phyloP scores from a whole-genome alignment of 2,888 invertebrate genomes.

The Amblyjoppa proteus region DNA sequence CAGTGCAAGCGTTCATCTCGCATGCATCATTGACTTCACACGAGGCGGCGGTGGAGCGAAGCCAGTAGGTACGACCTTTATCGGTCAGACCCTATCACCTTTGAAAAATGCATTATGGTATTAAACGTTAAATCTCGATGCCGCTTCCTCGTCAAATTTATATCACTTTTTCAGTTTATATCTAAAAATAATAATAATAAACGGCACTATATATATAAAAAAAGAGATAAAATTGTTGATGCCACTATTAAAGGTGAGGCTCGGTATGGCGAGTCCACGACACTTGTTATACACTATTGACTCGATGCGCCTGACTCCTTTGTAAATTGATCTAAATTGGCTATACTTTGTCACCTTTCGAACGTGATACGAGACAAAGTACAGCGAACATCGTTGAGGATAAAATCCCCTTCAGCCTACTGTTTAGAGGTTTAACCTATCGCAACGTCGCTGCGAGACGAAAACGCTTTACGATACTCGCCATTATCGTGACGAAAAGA shows the following conservation, averaged over 20 bases:
- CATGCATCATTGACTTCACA: conserved; percentile 45
- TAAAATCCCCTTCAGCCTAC: neutral
- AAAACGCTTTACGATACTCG: conserved; percentile 1
- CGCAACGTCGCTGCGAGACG: neutral
- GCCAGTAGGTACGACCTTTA: conserved; percentile 36
- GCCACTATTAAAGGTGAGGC: neutral
- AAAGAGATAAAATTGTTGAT: neutral
- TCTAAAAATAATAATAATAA: no score
- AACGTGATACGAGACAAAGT: neutral
- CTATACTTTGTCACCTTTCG: neutral
- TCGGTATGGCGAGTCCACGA: neutral
- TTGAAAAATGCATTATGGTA: conserved; percentile 32
- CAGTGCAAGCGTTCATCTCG: conserved; percentile 24
- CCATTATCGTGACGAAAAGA: neutral
- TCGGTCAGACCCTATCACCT: conserved; percentile 35
- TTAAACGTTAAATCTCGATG: conserved; percentile 27
- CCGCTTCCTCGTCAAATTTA: neutral
- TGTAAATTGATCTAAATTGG: neutral
- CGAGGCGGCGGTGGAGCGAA: conserved; percentile 4
- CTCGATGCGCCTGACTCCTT: neutral
- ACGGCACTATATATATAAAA: no score
- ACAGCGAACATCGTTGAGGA: neutral
- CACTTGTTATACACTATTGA: neutral
- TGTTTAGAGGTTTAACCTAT: neutral
- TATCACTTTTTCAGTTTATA: neutral